A percentile compares a stretch with the other conserved stretches of the same genome.
These are phyloP conservation scores for Myzus persicae DNA, from an alignment of 1,140 invertebrate species.

Conservation along the genomic window DNA sequence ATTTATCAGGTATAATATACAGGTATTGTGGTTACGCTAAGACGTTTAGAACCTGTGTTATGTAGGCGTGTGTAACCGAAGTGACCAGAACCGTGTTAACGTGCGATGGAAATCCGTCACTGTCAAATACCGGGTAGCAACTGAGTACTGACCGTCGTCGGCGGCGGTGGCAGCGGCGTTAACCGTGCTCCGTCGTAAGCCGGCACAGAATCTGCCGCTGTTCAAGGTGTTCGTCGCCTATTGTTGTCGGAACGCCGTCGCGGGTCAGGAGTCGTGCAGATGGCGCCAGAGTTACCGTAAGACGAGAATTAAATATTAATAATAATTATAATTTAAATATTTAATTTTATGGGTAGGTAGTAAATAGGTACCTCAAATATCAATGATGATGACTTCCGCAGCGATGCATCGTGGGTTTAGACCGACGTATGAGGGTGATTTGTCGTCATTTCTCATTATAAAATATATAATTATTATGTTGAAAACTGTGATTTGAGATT, in stretches of 20 bases:
- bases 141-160: conserved; percentile 50
- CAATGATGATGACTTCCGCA: no score
- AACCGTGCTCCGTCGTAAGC: background rate
- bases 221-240: conserved; percentile 40
- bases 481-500: no score
- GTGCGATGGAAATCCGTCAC: conserved; percentile 49
- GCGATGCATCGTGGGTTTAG: no score
- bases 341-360: no score
- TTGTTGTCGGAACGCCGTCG: background rate
- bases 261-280: background rate
- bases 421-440: no score
- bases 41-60: background rate
- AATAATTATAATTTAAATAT: no score
- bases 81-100: background rate
- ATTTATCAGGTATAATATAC: background rate
- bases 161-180: background rate
- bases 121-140: conserved; percentile 52
- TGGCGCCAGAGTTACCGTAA: background rate
- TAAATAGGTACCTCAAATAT: no score
- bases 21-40: no score
- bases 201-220: conserved; percentile 42
- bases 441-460: no score
- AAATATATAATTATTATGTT: no score
- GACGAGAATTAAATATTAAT: background rate
- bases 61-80: background rate